phyloP scores from a whole-genome alignment of 1,140 invertebrate genomes.

The Mactra quadrangularis region DNA sequence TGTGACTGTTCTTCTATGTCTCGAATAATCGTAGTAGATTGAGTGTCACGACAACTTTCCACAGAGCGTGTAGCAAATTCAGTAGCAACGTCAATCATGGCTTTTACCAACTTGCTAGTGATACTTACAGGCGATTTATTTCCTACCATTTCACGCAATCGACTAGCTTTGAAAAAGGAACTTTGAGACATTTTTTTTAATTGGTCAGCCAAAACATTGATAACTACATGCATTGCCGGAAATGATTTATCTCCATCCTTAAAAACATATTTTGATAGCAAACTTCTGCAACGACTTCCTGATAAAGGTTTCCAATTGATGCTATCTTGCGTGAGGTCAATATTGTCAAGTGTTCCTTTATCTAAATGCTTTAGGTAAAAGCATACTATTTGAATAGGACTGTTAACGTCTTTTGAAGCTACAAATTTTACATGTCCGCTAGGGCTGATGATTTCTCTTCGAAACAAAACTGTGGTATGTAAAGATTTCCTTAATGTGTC shows the following conservation, averaged over 20 bases:
- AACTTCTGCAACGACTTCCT: conserved; percentile 11
- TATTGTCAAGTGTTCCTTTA: conserved; percentile 42
- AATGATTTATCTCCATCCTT: conserved; percentile 54
- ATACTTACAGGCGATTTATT: not conserved
- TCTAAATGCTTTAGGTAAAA: conserved; percentile 59
- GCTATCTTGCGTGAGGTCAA: conserved; percentile 52
- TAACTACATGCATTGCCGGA: conserved; percentile 48
- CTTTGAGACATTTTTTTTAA: conserved; percentile 62
- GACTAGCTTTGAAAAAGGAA: conserved; percentile 53
- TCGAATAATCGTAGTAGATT: not conserved
- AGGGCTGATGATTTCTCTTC: conserved; percentile 52
- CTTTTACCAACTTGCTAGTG: conserved; percentile 33
- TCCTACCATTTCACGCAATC: conserved; percentile 47
- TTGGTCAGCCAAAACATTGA: conserved; percentile 61
- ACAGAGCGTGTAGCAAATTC: conserved; percentile 65
- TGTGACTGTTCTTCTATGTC: not conserved
- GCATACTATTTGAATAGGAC: conserved; percentile 69
- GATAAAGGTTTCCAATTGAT: conserved; percentile 39
- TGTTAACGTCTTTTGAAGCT: conserved; percentile 64
- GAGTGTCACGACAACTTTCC: conserved; percentile 27
- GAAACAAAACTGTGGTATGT: conserved; percentile 57
- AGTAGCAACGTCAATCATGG: conserved; percentile 34
- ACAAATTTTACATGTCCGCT: conserved; percentile 51
- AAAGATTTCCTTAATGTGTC: conserved; percentile 59
- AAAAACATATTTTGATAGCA: conserved; percentile 57